These are phyloP conservation scores for Anticlea derivata DNA, from an alignment of 2,888 invertebrate species.

Conservation along the genomic window DNA sequence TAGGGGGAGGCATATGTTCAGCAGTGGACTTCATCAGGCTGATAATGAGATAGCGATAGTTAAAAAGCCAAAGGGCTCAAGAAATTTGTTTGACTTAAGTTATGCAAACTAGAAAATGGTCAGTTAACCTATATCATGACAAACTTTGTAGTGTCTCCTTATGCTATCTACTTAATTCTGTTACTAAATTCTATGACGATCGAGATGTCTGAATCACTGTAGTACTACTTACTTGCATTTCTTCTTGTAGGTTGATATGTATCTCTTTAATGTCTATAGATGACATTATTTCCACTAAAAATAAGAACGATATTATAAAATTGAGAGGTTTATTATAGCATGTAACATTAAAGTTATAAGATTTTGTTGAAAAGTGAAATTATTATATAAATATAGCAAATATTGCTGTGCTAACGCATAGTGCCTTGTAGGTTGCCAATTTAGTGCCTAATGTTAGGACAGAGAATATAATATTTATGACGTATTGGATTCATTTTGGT, in stretches of 20 bases:
- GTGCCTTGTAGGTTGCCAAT: conserved; percentile 85
- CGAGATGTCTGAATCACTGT: too few species aligned
- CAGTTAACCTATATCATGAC: conserved; percentile 32
- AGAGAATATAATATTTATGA: conserved; percentile 51
- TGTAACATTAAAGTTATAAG: conserved; percentile 35
- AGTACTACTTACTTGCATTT: not conserved
- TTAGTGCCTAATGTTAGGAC: conserved; percentile 81
- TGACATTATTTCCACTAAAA: not conserved
- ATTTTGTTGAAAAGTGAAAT: conserved; percentile 45
- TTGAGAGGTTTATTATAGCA: conserved; percentile 34
- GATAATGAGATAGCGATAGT: too few species aligned
- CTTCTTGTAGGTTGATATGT: not conserved
- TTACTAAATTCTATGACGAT: not conserved
- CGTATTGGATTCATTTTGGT: conserved; percentile 16
- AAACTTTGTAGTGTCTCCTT: conserved; percentile 23
- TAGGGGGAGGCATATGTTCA: too few species aligned
- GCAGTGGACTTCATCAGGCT: too few species aligned
- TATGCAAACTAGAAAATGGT: conserved; percentile 37
- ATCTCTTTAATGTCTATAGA: not conserved
- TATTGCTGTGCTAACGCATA: conserved; percentile 83
- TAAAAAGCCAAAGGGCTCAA: conserved; percentile 47
- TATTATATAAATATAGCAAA: conserved; percentile 62
- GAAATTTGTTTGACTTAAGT: conserved; percentile 49
- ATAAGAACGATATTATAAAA: conserved; percentile 34
- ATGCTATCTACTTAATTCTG: not conserved